Evolutionary conservation across 2,113 vertebrate genomes (phyloP), one percentile per base, ranked within the genome.

Genomic region (Hemichromis elongatus): DNA sequence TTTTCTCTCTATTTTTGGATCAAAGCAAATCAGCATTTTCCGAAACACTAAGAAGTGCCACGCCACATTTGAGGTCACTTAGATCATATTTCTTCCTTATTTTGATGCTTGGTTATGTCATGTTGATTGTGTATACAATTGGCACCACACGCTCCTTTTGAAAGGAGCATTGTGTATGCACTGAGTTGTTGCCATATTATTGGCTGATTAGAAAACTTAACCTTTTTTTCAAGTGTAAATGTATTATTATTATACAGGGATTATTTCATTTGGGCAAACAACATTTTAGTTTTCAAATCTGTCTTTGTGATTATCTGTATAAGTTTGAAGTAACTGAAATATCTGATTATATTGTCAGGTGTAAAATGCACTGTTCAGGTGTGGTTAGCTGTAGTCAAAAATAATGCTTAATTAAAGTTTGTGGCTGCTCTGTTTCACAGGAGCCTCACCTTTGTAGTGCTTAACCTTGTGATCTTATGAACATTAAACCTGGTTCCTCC

Each of bases 401-500:
- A 12, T 63, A 18, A 11, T 26, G 21, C 13, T 73, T 73, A 28
- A 28, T 28, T 19, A 47, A 18, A 0, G 40, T 1, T 28, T 47
- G 1, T 47, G 37, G 40, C 21, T 9, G n/a, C 35, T 68, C 4
- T 24, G 35, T 24, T 40, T n/a, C 7, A 68, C 7, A 3, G 24
- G 35, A 68, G 33, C n/a, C 63, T 63, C 11, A 12, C 0, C 24
- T 33, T 42, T 42, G 37, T 42, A 42, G 37, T 42, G 66, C 9
- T 68, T 42, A 70, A 45, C 40, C 13, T 4, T 11, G 66, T 26
- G 40, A 18, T 26, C 9, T 19, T 0, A 45, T 45, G 21, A 2
- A 5, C 68, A 12, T 50, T 18, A 4, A 30, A 5, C 3, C 16
- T 57, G 6, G 9, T n/a, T 52, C 16, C 35, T 47, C 18, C 24